These are phyloP conservation scores for Sphyrna mokarran DNA, from an alignment of 2,113 vertebrate species.

Conservation along the genomic window DNA sequence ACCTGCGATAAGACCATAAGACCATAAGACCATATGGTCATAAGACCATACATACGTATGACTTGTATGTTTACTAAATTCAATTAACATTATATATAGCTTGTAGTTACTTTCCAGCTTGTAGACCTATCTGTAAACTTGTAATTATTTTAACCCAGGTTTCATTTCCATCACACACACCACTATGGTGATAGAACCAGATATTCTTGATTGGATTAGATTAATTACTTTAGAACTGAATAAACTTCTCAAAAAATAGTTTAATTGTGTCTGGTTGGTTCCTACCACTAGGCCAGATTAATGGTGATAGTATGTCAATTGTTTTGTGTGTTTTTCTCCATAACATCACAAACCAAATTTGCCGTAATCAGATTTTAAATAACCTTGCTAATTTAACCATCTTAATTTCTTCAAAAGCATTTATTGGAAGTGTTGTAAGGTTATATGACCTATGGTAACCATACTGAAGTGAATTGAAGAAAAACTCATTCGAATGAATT, in stretches of 20 bases:
- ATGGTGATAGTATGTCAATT: neutral
- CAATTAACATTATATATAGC: neutral
- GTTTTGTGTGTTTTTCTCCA: constrained; percentile 1
- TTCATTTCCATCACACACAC: neutral
- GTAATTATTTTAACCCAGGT: neutral
- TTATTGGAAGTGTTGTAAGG: neutral
- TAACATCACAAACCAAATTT: neutral
- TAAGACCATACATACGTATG: too few relatives aligned
- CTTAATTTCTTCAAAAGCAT: neutral
- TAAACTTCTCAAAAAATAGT: neutral
- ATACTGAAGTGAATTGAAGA: neutral
- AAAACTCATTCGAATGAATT: neutral
- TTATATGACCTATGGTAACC: neutral
- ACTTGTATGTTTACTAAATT: neutral
- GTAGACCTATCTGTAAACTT: neutral
- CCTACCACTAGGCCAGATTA: neutral
- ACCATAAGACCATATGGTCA: too few relatives aligned
- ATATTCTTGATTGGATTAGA: neutral
- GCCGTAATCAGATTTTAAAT: neutral
- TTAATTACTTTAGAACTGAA: constrained; percentile 12
- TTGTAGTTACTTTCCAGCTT: neutral
- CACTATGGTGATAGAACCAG: neutral
- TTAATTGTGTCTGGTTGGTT: neutral
- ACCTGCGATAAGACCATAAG: too few relatives aligned
- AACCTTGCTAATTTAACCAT: neutral